Conservation (phyloP, 2,113 vertebrate species). For the Callopanchax toddi region DNA sequence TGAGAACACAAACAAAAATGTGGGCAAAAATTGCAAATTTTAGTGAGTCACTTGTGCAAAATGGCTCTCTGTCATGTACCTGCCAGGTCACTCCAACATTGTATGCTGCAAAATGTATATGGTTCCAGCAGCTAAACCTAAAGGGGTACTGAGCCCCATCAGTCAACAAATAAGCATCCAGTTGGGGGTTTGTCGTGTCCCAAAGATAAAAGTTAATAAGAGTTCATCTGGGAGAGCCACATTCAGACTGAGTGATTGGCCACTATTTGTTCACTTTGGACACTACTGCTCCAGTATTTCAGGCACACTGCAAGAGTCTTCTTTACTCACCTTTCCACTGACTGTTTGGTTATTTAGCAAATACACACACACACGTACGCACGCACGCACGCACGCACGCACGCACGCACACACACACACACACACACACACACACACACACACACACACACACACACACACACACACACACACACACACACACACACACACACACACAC, state of each 20-base stretch:
- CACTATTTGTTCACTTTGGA: constrained; percentile 1
- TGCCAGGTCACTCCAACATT: background rate
- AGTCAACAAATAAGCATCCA: background rate
- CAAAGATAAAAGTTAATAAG: background rate
- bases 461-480: too few species aligned
- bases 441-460: too few species aligned
- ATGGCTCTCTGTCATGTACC: background rate
- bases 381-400: too few species aligned
- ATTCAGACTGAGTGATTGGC: background rate
- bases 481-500: too few species aligned
- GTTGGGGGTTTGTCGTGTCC: background rate
- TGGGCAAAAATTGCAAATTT: background rate
- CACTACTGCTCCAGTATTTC: background rate
- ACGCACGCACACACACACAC: too few species aligned
- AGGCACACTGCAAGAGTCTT: background rate
- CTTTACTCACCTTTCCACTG: background rate
- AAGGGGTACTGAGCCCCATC: background rate
- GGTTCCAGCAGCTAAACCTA: background rate
- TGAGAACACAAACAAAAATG: too few species aligned
- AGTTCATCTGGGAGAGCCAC: background rate
- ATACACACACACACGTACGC: too few species aligned
- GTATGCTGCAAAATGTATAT: background rate
- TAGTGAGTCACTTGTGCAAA: background rate
- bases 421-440: too few species aligned
- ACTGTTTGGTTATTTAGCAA: background rate